These are phyloP conservation scores for Erythrolamprus reginae DNA, from an alignment of 2,113 vertebrate species.

Conservation along the genomic window DNA sequence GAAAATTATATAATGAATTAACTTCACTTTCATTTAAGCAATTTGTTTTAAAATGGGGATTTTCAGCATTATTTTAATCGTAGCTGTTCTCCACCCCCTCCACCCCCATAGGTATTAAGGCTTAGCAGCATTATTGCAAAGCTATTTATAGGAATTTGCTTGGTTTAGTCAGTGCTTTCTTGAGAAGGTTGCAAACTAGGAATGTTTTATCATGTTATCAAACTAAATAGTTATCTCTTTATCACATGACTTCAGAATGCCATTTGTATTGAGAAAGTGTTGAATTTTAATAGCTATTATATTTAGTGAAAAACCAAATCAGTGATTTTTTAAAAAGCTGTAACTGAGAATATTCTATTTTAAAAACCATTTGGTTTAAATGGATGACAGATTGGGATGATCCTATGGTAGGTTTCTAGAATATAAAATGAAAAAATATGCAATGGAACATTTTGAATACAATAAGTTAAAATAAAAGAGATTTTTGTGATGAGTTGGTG, in stretches of 20 bases:
- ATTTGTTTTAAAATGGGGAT: not conserved
- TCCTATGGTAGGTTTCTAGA: not conserved
- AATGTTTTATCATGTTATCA: not conserved
- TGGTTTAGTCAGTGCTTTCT: not conserved
- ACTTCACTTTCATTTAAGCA: not conserved
- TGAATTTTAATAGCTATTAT: not conserved
- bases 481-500: not conserved
- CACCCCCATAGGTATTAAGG: not conserved
- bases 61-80: not conserved
- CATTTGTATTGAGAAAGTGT: not conserved
- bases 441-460: not conserved
- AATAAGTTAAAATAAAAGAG: not conserved
- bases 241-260: not conserved
- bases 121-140: not conserved
- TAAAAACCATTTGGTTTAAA: not conserved
- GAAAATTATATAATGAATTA: not conserved
- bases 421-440: not conserved
- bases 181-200: not conserved
- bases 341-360: not conserved
- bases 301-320: not conserved
- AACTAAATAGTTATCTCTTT: not conserved
- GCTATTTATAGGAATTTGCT: conserved; percentile 10
- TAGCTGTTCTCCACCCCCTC: not conserved
- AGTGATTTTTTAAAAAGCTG: not conserved
- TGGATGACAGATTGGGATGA: not conserved